phyloP scores from a whole-genome alignment of 2,888 invertebrate genomes.

The Tachina grossa region DNA sequence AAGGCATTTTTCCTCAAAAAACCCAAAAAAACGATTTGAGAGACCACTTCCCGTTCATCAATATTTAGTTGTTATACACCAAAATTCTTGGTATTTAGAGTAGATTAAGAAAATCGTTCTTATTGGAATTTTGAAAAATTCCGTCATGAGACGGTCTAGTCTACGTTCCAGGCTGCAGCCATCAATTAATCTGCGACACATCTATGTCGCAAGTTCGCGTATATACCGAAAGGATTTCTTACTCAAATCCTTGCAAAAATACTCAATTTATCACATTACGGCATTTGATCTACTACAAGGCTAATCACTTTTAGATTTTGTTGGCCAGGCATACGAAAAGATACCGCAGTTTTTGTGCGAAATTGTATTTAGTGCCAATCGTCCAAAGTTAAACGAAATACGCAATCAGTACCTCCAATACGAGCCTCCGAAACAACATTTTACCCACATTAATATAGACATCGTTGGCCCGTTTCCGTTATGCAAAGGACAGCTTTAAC shows the following conservation, averaged over 20 bases:
- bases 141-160: no score
- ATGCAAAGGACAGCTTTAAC: not conserved
- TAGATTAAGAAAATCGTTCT: no score
- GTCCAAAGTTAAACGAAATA: no score
- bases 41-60: no score
- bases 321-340: not conserved
- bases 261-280: not conserved
- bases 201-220: not conserved
- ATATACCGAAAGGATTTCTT: not conserved
- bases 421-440: not conserved
- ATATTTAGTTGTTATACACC: no score
- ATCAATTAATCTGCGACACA: not conserved
- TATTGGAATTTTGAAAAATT: no score
- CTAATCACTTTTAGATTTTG: not conserved
- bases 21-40: no score
- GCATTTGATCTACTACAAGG: not conserved
- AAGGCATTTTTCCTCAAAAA: no score
- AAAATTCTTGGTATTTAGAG: no score
- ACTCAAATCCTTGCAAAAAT: not conserved
- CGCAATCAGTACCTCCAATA: not conserved
- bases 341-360: not conserved
- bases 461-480: not conserved
- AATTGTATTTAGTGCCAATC: not conserved
- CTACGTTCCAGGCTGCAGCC: no score
- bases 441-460: not conserved